phyloP scores from a whole-genome alignment of 2,113 vertebrate species.

The Pituophis catenifer region DNA sequence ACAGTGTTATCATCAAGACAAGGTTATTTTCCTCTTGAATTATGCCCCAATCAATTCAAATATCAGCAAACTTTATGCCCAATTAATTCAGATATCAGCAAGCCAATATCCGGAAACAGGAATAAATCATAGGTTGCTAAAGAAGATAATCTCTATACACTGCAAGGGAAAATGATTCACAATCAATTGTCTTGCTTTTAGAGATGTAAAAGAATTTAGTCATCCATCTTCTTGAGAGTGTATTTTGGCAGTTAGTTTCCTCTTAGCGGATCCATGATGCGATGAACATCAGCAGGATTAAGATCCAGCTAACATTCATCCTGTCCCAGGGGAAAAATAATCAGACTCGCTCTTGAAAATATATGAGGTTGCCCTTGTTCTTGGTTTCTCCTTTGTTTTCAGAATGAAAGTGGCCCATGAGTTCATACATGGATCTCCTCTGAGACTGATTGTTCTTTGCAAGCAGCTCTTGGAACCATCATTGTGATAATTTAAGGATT shows the following conservation, averaged over 20 bases:
- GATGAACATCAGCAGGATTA: neutral
- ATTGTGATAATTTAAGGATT: neutral
- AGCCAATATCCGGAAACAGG: neutral
- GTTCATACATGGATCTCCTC: neutral
- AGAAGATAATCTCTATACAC: neutral
- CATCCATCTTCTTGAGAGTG: neutral
- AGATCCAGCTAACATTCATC: neutral
- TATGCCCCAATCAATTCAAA: neutral
- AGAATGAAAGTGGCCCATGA: neutral
- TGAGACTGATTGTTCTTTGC: neutral
- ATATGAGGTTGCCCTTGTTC: neutral
- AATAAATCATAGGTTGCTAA: neutral
- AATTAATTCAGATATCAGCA: conserved; percentile 1
- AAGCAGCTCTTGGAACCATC: neutral
- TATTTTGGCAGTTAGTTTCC: neutral
- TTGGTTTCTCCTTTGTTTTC: neutral
- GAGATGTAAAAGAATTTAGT: neutral
- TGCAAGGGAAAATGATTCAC: neutral
- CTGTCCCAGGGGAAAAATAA: neutral
- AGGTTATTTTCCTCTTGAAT: neutral
- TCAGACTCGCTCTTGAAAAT: neutral
- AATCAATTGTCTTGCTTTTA: neutral
- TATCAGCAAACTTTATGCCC: neutral
- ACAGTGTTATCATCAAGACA: neutral
- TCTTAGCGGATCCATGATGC: neutral